These are phyloP conservation scores for Nineta flava DNA, from an alignment of 2,888 invertebrate genomes.

Conservation along the genomic window DNA sequence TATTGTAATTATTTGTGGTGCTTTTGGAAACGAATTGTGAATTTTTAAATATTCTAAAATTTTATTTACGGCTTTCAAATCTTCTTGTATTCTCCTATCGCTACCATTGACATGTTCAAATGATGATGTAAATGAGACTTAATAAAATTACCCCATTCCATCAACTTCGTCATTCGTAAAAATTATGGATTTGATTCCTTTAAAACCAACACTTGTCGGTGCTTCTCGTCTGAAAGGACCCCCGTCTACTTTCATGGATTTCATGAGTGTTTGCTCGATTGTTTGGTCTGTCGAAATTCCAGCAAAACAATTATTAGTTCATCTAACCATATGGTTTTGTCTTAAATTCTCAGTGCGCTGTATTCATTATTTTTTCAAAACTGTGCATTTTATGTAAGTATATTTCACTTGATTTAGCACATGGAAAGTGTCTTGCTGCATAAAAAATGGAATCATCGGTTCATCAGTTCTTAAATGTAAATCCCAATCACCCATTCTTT, in stretches of 20 bases:
- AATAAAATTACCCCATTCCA: conserved; percentile 8
- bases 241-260: not conserved
- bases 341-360: not conserved
- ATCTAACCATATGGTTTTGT: conserved; percentile 5
- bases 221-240: not conserved
- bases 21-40: conserved; percentile 6
- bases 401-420: conserved; percentile 13
- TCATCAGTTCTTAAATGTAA: conserved; percentile 9
- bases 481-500: conserved; percentile 11
- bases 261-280: conserved; percentile 5
- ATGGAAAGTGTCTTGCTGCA: conserved; percentile 13
- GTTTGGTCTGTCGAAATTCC: not conserved
- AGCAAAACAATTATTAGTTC: conserved; percentile 2
- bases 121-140: conserved; percentile 2
- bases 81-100: conserved; percentile 1
- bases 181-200: not conserved
- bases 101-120: conserved; percentile 5
- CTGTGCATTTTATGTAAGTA: conserved; percentile 13
- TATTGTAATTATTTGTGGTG: conserved; percentile 3
- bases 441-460: conserved; percentile 11
- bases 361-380: not conserved
- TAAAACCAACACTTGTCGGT: not conserved
- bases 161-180: not conserved
- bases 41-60: conserved; percentile 5
- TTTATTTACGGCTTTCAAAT: conserved; percentile 2